phyloP scores from a whole-genome alignment of 2,888 invertebrate species.

The Drosophila phalerata region DNA sequence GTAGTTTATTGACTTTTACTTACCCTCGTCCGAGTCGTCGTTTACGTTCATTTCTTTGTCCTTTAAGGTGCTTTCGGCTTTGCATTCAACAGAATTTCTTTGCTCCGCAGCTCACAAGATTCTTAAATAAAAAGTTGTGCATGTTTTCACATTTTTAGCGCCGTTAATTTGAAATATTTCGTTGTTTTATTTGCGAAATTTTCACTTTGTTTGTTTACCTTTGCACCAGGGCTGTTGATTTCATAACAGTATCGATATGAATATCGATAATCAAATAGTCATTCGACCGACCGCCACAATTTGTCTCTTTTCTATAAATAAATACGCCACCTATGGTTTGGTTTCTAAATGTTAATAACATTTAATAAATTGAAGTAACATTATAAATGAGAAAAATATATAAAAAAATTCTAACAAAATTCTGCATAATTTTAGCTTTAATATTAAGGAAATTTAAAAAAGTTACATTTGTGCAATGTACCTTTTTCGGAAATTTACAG shows the following conservation, averaged over 20 bases:
- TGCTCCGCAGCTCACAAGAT: slow-evolving; percentile 6
- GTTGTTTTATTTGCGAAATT: slow-evolving; percentile 35
- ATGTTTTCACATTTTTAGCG: slow-evolving; percentile 39
- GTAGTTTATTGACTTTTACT: slow-evolving; percentile 55
- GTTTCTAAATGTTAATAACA: no score
- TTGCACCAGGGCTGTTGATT: slow-evolving; percentile 36
- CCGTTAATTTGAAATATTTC: slow-evolving; percentile 13
- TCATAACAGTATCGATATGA: slow-evolving; percentile 7
- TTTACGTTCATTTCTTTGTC: slow-evolving; percentile 32
- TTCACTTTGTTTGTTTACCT: slow-evolving; percentile 60
- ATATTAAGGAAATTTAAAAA: no score
- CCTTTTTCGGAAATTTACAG: no score
- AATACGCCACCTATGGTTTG: no score
- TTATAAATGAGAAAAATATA: no score
- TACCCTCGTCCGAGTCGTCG: slow-evolving; percentile 58
- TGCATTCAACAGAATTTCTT: slow-evolving; percentile 17
- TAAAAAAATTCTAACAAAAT: no score
- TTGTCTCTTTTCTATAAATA: neutral
- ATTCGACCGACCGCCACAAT: no score
- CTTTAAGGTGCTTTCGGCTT: neutral
- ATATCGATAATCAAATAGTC: slow-evolving; percentile 1
- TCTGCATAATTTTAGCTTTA: no score
- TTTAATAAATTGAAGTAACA: no score
- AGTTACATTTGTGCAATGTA: no score
- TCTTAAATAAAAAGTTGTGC: slow-evolving; percentile 7